Conservation (phyloP, 37 sponge, comb jelly and placozoan species). For the Halisarca cf. caerulea region DNA sequence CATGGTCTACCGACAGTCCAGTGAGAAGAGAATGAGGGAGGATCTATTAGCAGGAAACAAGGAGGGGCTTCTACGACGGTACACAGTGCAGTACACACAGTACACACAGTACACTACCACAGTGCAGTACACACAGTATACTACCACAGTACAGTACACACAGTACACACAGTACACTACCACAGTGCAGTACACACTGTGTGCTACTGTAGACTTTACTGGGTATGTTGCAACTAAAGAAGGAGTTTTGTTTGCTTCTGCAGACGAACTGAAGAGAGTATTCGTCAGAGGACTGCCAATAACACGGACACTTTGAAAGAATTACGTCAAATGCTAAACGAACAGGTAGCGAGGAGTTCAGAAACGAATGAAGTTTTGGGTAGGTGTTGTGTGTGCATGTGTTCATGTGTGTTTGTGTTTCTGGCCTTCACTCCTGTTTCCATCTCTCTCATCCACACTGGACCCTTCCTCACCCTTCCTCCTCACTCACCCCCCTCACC, state of each 20-base stretch:
- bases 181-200: too few relatives aligned
- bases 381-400: background rate
- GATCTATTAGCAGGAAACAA: constrained; percentile 9
- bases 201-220: too few relatives aligned
- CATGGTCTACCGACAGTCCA: background rate
- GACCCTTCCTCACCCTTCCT: too few relatives aligned
- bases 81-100: too few relatives aligned
- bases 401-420: background rate
- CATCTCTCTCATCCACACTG: background rate
- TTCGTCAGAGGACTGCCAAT: background rate
- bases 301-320: constrained; percentile 7
- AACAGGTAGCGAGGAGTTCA: background rate
- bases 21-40: constrained; percentile 9
- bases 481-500: too few relatives aligned
- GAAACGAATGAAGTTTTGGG: constrained; percentile 21
- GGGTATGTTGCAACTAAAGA: background rate
- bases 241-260: background rate
- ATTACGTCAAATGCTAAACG: background rate
- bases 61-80: background rate
- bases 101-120: too few relatives aligned
- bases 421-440: background rate
- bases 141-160: too few relatives aligned
- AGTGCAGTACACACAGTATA: too few relatives aligned
- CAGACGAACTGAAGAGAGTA: constrained; percentile 2
- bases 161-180: too few relatives aligned